phyloP scores from a whole-genome alignment of 2,888 invertebrate genomes.

The Drosophila kuntzei region DNA sequence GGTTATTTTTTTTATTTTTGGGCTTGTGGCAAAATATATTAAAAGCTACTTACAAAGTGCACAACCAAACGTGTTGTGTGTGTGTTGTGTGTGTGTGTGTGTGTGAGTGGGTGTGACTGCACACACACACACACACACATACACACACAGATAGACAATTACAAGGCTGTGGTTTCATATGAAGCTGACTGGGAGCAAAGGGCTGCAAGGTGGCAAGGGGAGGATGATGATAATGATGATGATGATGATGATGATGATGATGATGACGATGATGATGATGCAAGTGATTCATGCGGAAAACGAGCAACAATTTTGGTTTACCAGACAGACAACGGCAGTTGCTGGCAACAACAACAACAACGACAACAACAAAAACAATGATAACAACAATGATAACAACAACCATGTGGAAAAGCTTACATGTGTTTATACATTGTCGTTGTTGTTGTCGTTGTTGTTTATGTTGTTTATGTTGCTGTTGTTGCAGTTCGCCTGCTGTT shows the following conservation, averaged over 20 bases:
- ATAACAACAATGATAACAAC: too few species aligned
- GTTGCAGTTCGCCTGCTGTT: conserved; percentile 52
- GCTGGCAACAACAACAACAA: conserved; percentile 38
- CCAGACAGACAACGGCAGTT: conserved; percentile 73
- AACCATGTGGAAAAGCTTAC: conserved; percentile 60
- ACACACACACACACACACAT: conserved; percentile 27
- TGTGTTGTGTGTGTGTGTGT: conserved; percentile 17
- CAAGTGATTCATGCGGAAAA: conserved; percentile 79
- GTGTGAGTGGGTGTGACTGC: conserved; percentile 41
- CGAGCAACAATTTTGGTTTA: conserved; percentile 80
- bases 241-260: conserved; percentile 62
- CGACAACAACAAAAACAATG: conserved; percentile 31
- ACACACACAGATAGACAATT: conserved; percentile 40
- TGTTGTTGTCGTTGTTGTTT: conserved; percentile 37
- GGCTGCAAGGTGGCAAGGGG: conserved; percentile 19
- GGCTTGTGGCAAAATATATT: conserved; percentile 77
- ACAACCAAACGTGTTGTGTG: conserved; percentile 55
- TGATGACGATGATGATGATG: conserved; percentile 66
- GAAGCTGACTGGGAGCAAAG: conserved; percentile 26
- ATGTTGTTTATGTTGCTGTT: conserved; percentile 21
- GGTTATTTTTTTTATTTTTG: conserved; percentile 44
- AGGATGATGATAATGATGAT: conserved; percentile 23
- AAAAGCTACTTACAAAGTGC: conserved; percentile 80
- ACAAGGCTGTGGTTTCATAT: conserved; percentile 66
- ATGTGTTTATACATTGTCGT: conserved; percentile 70